Evolutionary conservation across 2,888 invertebrate species (phyloP), one percentile per base, ranked within the genome.

Genomic region (Chalcosyrphus nemorum): DNA sequence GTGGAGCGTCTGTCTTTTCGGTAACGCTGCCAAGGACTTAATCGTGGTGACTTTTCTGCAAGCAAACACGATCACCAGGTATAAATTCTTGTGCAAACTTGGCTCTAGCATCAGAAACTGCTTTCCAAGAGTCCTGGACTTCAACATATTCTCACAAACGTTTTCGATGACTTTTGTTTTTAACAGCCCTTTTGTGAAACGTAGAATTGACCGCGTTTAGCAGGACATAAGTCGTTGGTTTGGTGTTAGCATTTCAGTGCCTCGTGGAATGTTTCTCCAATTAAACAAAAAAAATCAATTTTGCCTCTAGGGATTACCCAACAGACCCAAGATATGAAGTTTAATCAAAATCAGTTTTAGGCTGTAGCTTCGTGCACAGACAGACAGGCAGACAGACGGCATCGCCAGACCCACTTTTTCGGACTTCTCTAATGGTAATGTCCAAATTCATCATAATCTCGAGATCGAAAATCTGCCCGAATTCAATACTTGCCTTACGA

Each of bases 181-280:
- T 1, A 63, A 29, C 4, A 43, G 50, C 6, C 52, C 15, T 19
- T 15, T 50, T 27, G 21, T 17, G 13, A 43, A 2, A 9, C 29
- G 41, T 50, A 41, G 0, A 17, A 21, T 35, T 11, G 29, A 47
- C 17, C 50, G 2, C 24, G 35, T 65, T 35, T 13, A 50, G 2
- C 24, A 13, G 7, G 32, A 17, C 9, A 35, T 35, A 1, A 17
- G 13, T 56, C 13, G 17, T 50, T 45, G 52, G 24, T 38, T 41
- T 9, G 13, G 43, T 3, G 19, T 7, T 29, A 11, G 5, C 17
- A 56, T 29, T n/a, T 27, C 29, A 7, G 29, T 29, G 29, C 7
- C 86, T 32, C 11, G 32, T 32, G 9, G 32, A 3, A 32, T 17
- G 15, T 61, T 61, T 45, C 17, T 52, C 52, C 52, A 66, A 27